Base-by-base conservation (phyloP, 2,888 invertebrate species). In the Petrolisthes cinctipes region DNA sequence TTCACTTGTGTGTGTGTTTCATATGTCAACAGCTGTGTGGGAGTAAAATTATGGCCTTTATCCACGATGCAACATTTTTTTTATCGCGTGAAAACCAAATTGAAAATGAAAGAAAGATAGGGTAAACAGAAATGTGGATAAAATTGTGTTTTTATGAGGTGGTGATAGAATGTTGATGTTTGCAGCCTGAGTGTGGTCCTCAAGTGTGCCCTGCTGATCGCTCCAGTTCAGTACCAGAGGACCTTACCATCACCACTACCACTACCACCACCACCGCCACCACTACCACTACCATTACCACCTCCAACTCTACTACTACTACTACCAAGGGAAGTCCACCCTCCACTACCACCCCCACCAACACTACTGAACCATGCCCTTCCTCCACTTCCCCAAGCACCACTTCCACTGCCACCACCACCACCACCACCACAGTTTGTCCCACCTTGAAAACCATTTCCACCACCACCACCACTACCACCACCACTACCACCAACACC, bases 111-210 rank as follows among this genome's bases (percentile, higher is more conserved):
- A 37, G 37, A 37, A 2, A 37, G 37, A 37, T 37, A 37, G 37
- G 37, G 2, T 37, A 37, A 0, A 37, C 37, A 37, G 37, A 1
- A 37, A 1, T n/a, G n/a, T n/a, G n/a, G n/a, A n/a, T 37, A 37
- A 37, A 37, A 37, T 1, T 37, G 37, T 37, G 37, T 37, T 37
- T n/a, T n/a, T n/a, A n/a, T 37, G 37, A 37, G 37, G 37, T 37
- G 37, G 37, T 37, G 37, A 37, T 37, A 37, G 37, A 37, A 37
- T 37, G 37, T 17, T 61, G 66, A 68, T 80, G 20, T n/a, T 83
- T 83, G 9, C 79, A 87, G 87, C 87, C 87, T 87, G 87, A 83
- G 87, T 87, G 83, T 83, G 76, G 73, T 80, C 75, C 83, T 78
- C 83, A 75, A 71, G 79, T 61, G 83, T 86, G 66, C 78, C 73